Evolutionary conservation across 2,113 vertebrate species (phyloP), one percentile per base, ranked within the genome.

Genomic region (Apeltes quadracus): DNA sequence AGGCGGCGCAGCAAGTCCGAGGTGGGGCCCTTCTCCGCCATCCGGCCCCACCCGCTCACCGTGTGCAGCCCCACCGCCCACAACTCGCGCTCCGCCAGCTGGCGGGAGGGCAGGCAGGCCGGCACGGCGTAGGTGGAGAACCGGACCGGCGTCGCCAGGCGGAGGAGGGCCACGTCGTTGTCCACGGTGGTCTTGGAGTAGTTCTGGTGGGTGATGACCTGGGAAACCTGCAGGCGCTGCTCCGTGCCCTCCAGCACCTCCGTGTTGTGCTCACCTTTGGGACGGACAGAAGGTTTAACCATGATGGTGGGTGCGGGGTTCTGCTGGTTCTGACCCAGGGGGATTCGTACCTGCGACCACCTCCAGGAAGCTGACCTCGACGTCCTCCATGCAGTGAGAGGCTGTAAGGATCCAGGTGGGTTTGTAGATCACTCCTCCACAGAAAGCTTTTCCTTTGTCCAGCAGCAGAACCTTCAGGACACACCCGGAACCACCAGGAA

Each of bases 31-130:
- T 80, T 79, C 43, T 98, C 93, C 1, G 10, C 76, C 2, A 94
- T 91, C 29, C 90, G 92, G 18, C 98, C 97, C 98, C 98, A 99
- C 23, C 98, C 98, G 0, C 95, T 97, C 46, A 99, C 96, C 0
- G 91, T 93, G 58, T 97, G 96, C 77, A 79, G 81, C 51, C 76
- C 84, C 25, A 96, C 29, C 0, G 81, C 79, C 88, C 94, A 93
- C 10, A 99, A 92, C 0, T 93, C 90, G 0, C 78, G 62, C 13
- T 92, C 87, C 0, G 96, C 94, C 84, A 96, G 92, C 0, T 7
- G 1, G 7, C 76, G 91, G 14, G 93, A 93, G 0, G 97, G 97
- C 89, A 99, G 90, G 55, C 98, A 99, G 44, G 93, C 87, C 0
- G 97, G 95, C 14, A 95, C 91, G n/a, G 94, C 93, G 0, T 94